phyloP scores from a whole-genome alignment of 2,113 vertebrate genomes.

The Cranoglanis bouderius region DNA sequence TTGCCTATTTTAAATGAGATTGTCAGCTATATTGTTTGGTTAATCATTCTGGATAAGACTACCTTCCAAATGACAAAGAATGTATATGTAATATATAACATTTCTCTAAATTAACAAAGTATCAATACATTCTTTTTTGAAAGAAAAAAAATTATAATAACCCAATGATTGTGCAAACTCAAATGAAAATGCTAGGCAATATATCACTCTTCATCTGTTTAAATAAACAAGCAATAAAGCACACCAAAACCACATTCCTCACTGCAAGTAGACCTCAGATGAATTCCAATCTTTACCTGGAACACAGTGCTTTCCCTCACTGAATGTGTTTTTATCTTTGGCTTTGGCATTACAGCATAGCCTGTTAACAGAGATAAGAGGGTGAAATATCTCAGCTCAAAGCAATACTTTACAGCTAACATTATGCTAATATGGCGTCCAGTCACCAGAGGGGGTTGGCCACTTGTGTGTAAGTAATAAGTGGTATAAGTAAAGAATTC shows the following conservation, averaged over 20 bases:
- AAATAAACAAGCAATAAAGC: conserved; percentile 24
- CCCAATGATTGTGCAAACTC: not conserved
- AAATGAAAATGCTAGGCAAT: conserved; percentile 1
- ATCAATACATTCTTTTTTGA: not conserved
- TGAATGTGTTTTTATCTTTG: conserved; percentile 26
- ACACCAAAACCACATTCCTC: conserved; percentile 32
- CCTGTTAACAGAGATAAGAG: conserved; percentile 36
- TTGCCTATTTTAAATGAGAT: not conserved
- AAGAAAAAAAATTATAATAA: not conserved
- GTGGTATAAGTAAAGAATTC: not conserved
- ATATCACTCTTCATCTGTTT: conserved; percentile 21
- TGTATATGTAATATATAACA: not conserved
- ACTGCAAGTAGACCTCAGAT: conserved; percentile 26
- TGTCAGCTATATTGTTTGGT: not conserved
- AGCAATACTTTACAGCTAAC: not conserved
- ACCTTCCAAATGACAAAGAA: not conserved
- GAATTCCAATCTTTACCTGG: conserved; percentile 4
- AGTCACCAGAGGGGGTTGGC: not conserved
- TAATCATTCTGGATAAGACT: not conserved
- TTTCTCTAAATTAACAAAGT: not conserved
- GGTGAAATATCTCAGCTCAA: conserved; percentile 36
- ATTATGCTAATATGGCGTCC: not conserved
- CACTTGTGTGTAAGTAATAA: not conserved
- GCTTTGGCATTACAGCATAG: conserved; percentile 17
- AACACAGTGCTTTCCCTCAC: conserved; percentile 26